These are phyloP conservation scores for Anastrepha obliqua DNA, from an alignment of 1,140 invertebrate species.

Conservation along the genomic window DNA sequence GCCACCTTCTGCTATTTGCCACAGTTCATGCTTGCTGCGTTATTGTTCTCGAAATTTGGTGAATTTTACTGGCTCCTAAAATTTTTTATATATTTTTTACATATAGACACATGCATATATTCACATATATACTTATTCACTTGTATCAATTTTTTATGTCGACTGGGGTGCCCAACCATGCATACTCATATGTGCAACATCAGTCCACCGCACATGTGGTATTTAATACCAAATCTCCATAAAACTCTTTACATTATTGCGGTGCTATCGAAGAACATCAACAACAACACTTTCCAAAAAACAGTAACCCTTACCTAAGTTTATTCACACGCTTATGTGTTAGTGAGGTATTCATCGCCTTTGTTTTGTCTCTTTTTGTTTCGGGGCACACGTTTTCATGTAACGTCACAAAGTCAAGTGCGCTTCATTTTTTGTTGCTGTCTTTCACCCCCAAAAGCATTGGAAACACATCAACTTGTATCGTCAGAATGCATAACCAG, in stretches of 20 bases:
- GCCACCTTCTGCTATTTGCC: neutral
- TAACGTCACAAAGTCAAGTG: constrained; percentile 45
- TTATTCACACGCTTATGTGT: neutral
- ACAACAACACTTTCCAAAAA: neutral
- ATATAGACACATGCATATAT: neutral
- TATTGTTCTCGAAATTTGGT: constrained; percentile 9
- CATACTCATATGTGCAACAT: neutral
- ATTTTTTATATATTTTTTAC: neutral
- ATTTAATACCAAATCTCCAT: neutral
- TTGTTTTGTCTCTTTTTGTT: constrained; percentile 1
- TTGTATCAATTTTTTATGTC: neutral
- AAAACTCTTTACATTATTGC: neutral
- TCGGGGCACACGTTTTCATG: neutral
- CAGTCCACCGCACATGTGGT: neutral
- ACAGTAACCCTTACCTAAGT: neutral
- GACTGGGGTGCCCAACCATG: constrained; percentile 4
- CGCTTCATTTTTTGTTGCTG: neutral
- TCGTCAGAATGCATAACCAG: neutral
- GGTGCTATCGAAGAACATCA: neutral
- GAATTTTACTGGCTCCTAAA: neutral
- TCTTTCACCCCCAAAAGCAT: neutral
- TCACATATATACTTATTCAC: neutral
- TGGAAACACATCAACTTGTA: constrained; percentile 11
- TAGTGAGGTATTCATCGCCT: neutral
- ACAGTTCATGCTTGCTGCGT: neutral